A percentile compares a stretch with the other conserved stretches of the same genome.
Evolutionary conservation across 2,113 vertebrate genomes (phyloP).

Genomic region (human): GRCh38 chr1:109723001-109723500

Average conservation of each 20-base stretch:
- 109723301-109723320: neutral
- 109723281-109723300: neutral
- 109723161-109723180: neutral
- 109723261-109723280: neutral
- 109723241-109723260: too few species aligned
- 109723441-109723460: neutral
- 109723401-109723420: too few species aligned
- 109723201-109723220: neutral
- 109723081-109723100: neutral
- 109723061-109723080: neutral
- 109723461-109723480: too few species aligned
- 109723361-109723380: neutral
- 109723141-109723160: neutral
- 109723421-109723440: neutral
- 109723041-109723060: neutral
- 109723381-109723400: neutral
- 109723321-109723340: neutral
- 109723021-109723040: neutral
- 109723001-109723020: neutral
- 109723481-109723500: neutral
- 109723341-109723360: neutral
- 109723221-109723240: neutral
- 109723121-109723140: neutral
- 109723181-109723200: neutral
- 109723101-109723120: neutral